phyloP scores from a whole-genome alignment of 37 sponge, comb jelly and placozoan species.

The Lycopodina hypogea region DNA sequence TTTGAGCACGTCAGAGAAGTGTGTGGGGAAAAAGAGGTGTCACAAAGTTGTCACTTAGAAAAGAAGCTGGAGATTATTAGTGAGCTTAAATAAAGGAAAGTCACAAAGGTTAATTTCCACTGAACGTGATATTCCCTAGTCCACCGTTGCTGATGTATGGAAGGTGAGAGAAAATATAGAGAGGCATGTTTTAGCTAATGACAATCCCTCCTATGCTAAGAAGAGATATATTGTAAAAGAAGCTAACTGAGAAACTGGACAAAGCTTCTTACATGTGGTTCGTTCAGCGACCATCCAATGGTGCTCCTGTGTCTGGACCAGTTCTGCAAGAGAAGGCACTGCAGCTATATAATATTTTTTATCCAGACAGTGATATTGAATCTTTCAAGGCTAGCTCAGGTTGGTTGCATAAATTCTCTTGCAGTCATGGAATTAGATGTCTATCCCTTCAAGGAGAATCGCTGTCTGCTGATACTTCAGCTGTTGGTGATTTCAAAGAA shows the following conservation, averaged over 20 bases:
- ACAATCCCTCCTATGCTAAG: background rate
- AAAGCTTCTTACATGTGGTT: background rate
- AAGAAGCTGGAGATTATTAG: too few relatives aligned
- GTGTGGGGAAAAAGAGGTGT: too few relatives aligned
- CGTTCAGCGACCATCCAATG: background rate
- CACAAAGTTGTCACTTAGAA: too few relatives aligned
- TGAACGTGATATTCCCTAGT: too few relatives aligned
- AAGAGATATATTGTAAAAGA: constrained; percentile 2
- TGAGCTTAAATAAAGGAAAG: too few relatives aligned
- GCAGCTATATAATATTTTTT: background rate
- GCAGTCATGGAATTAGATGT: background rate
- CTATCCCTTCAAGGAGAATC: constrained; percentile 4
- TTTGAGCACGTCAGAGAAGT: too few relatives aligned
- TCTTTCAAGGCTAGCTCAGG: constrained; percentile 1
- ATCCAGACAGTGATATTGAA: background rate
- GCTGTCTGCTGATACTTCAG: constrained; percentile 6
- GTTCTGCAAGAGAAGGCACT: background rate
- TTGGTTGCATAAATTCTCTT: background rate
- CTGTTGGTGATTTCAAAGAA: background rate
- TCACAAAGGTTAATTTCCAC: too few relatives aligned
- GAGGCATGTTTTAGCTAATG: background rate
- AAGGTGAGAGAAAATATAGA: background rate
- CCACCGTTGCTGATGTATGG: too few relatives aligned
- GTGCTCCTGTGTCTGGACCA: constrained; percentile 12
- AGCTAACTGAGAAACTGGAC: background rate